A percentile compares a stretch with the other conserved stretches of the same genome.
Conservation (phyloP, 2,797 vertebrate species). For the Platyrinchus mystaceus region DNA sequence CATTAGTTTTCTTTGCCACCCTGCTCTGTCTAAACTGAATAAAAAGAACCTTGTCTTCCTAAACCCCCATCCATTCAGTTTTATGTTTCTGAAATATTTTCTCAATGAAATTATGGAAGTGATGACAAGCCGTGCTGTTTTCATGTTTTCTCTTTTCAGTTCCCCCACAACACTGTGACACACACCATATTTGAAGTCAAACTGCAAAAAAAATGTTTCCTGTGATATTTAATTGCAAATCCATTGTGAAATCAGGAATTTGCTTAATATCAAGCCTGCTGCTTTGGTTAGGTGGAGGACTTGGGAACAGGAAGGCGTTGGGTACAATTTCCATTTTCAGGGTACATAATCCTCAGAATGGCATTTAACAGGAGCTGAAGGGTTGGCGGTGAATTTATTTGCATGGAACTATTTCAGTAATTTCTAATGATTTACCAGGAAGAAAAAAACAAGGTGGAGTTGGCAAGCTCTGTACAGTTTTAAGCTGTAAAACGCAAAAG, state of each 20-base stretch:
- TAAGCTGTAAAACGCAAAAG: neutral
- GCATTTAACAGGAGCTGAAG: neutral
- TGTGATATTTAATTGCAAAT: neutral
- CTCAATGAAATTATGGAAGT: neutral
- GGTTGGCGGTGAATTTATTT: neutral
- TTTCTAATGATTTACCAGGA: neutral
- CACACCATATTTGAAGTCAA: neutral
- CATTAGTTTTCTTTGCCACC: neutral
- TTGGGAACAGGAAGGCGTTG: neutral
- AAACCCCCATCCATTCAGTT: neutral
- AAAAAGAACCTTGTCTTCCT: neutral
- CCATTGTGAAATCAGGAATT: neutral
- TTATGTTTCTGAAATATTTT: neutral
- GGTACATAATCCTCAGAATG: neutral
- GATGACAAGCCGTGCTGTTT: conserved; percentile 2
- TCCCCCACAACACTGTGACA: neutral
- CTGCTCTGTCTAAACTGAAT: neutral
- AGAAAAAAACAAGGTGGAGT: neutral
- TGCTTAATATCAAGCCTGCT: neutral
- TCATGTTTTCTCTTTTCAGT: neutral
- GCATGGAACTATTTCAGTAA: neutral
- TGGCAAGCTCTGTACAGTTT: conserved; percentile 1
- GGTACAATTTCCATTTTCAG: neutral
- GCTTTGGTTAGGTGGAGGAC: neutral
- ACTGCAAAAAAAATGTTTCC: neutral